Conservation (phyloP, 2,797 vertebrate species). For the Hemitrygon akajei region DNA sequence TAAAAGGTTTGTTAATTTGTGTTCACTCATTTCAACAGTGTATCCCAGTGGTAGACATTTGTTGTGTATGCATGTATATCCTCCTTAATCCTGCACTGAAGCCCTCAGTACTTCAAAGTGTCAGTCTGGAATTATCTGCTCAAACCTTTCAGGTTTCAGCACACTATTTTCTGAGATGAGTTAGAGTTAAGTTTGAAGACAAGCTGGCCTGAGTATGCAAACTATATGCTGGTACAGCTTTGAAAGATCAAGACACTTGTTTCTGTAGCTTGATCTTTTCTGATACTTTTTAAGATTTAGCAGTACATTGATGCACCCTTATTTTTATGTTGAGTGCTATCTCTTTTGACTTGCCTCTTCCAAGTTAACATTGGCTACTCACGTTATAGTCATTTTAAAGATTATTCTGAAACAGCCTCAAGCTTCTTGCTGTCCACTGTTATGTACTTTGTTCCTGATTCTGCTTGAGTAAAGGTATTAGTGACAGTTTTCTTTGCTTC, state of each 20-base stretch:
- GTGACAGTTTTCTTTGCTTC: too few species aligned
- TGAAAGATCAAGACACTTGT: not conserved
- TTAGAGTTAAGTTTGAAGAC: not conserved
- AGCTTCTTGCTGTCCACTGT: too few species aligned
- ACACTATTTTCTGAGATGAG: not conserved
- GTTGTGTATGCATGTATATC: not conserved
- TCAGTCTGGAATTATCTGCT: not conserved
- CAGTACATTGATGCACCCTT: not conserved
- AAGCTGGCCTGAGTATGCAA: not conserved
- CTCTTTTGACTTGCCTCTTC: too few species aligned
- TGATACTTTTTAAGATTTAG: not conserved
- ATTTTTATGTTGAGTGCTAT: too few species aligned
- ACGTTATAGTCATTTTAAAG: too few species aligned
- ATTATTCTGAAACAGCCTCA: too few species aligned
- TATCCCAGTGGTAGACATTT: not conserved
- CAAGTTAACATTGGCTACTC: too few species aligned
- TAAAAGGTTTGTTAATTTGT: not conserved
- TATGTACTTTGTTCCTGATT: too few species aligned
- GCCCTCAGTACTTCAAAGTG: not conserved
- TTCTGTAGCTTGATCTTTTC: not conserved
- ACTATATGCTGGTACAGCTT: not conserved
- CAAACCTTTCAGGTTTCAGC: not conserved
- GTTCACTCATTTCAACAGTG: not conserved
- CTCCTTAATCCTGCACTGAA: not conserved
- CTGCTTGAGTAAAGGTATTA: too few species aligned